Evolutionary conservation across 2,797 vertebrate genomes (phyloP), one percentile per base, ranked within the genome.

Genomic region (Pelodytes ibericus): DNA sequence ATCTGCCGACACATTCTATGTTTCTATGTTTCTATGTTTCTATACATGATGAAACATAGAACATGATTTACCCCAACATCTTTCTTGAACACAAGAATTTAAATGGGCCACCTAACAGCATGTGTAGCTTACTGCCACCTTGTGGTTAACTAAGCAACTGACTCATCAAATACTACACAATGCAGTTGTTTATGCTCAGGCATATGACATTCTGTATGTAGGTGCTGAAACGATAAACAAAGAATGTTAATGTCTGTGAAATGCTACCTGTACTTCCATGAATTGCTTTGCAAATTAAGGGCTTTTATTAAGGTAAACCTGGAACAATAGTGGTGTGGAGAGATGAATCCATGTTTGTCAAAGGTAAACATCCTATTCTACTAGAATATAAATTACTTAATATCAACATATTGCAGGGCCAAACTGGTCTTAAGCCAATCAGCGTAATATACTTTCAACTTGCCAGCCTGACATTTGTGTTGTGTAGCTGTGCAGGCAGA

Each of bases 61-160:
- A n/a, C n/a, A n/a, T n/a, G n/a, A n/a, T n/a, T n/a, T n/a, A n/a
- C n/a, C n/a, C n/a, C n/a, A n/a, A n/a, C n/a, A n/a, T n/a, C n/a
- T n/a, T n/a, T n/a, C n/a, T n/a, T n/a, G n/a, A n/a, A n/a, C n/a
- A n/a, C n/a, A n/a, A n/a, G n/a, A n/a, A n/a, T n/a, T 44, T 3
- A 15, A 44, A 11, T 67, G 64, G 25, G 4, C 44, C 44, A 51
- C 29, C 26, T 66, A 66, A 47, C 30, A 26, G 63, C 6, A 51
- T 67, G 27, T 41, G 47, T 67, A 67, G 18, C 49, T 30, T 68
- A 56, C 66, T 68, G 66, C 47, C 66, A 68, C 47, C 66, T 68
- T 13, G 66, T 56, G 66, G n/a, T 30, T 13, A 22, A 20, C 29
- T 15, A 24, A 1, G 16, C 6, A 53, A 56, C 51, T 31, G 11